Evolutionary conservation across 2,797 vertebrate genomes (phyloP).

Genomic region (Acanthiza pusilla): DNA sequence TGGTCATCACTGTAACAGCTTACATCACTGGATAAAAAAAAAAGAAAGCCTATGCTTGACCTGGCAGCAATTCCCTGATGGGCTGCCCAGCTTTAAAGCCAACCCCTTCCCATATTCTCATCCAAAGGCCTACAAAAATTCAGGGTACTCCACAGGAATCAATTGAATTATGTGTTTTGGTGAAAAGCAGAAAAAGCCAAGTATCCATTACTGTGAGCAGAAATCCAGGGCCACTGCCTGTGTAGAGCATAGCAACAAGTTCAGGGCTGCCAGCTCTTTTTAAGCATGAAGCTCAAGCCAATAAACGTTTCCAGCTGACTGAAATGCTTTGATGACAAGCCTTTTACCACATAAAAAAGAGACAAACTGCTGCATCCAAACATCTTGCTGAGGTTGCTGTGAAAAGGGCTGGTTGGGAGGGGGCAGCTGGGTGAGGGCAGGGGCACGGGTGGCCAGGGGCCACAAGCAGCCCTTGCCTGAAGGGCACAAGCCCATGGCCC

Average conservation of each 20-base stretch:
- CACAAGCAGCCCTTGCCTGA: rapidly evolving
- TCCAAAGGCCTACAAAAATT: not conserved
- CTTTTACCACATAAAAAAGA: not conserved
- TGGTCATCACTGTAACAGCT: not conserved
- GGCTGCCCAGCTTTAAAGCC: not conserved
- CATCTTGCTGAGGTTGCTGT: not conserved
- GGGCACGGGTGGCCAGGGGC: rapidly evolving
- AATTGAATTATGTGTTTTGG: not conserved
- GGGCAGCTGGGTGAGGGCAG: not conserved
- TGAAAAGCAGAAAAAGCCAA: not conserved
- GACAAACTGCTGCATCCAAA: not conserved
- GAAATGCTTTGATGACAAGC: slow-evolving; percentile 4
- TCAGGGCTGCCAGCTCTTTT: not conserved
- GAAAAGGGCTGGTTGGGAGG: not conserved
- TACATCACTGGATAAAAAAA: not conserved
- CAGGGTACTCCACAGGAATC: not conserved
- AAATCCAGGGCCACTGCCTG: slow-evolving; percentile 6
- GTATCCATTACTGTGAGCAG: not conserved
- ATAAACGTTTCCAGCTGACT: slow-evolving; percentile 24
- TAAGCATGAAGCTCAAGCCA: not conserved
- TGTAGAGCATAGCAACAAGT: slow-evolving; percentile 26
- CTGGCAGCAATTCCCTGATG: not conserved
- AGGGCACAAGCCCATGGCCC: not conserved
- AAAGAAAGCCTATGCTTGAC: not conserved
- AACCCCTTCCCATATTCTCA: not conserved